These are phyloP conservation scores for Perca schrenkii DNA, from an alignment of 2,113 vertebrate species.

Conservation along the genomic window DNA sequence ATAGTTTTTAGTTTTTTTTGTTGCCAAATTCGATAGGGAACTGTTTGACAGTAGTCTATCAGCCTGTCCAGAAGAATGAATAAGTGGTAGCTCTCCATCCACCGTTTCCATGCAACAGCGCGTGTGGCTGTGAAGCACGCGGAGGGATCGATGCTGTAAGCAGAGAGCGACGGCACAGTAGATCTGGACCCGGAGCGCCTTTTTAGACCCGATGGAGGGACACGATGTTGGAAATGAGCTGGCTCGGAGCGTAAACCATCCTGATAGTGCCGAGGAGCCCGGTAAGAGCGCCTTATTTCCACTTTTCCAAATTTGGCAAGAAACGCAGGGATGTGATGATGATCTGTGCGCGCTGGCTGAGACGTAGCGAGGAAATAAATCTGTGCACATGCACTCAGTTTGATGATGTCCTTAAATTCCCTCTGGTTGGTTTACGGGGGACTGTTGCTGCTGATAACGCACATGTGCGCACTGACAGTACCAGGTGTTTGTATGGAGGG, in stretches of 20 bases:
- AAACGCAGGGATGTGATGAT: neutral
- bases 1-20: neutral
- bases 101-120: slow-evolving; percentile 61
- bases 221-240: slow-evolving; percentile 16
- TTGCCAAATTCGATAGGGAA: neutral
- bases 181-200: slow-evolving; percentile 10
- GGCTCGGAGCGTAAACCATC: slow-evolving; percentile 9
- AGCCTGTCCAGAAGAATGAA: slow-evolving; percentile 8
- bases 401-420: neutral
- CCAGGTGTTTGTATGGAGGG: neutral
- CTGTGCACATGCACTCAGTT: neutral
- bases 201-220: slow-evolving; percentile 59
- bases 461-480: neutral
- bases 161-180: neutral
- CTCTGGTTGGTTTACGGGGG: neutral
- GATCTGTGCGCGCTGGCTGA: neutral
- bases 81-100: slow-evolving; percentile 27
- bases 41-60: neutral
- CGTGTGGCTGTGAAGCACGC: slow-evolving; percentile 20
- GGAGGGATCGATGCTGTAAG: slow-evolving; percentile 25
- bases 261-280: slow-evolving; percentile 21
- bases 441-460: neutral
- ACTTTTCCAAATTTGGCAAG: no score
- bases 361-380: neutral
- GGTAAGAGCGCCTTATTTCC: slow-evolving; percentile 61